Evolutionary conservation across 2,113 vertebrate species (phyloP), one percentile per base, ranked within the genome.

Genomic region (Coptodon bakossiorum): DNA sequence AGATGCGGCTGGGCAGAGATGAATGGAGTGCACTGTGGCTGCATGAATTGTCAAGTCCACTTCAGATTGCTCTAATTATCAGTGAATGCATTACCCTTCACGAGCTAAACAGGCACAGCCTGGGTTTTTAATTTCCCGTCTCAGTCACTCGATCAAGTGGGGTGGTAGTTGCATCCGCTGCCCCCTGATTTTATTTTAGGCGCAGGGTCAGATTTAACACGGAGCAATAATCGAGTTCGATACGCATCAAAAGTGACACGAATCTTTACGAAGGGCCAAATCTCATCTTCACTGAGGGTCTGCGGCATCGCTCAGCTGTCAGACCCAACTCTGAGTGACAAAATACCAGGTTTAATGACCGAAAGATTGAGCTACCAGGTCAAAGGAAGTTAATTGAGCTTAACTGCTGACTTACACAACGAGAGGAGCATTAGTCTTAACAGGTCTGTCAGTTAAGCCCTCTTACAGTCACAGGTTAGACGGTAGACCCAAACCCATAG

Each of bases 21-120:
- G 94, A 94, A 95, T 95, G 88, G 90, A 45, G 82, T 82, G 43
- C 76, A 86, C 81, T 63, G 91, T 79, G 87, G 85, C 88, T 56
- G 66, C 56, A 63, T 94, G 91, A 94, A 94, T 93, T 90, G 86
- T 91, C 68, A 90, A 91, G 90, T 94, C 91, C 91, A 85, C 91
- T 93, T 94, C 90, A 94, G 89, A 94, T 88, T 91, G 91, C 91
- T 88, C 93, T 91, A 86, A 95, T 95, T 93, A 94, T 93, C 90
- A 71, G 84, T 90, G 89, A 94, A 93, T 90, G 87, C 34, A 88
- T 93, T 91, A 90, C 54, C 88, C 71, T 52, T 3, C 13, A 52
- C 27, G 36, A 85, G 83, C 80, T 90, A 87, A 90, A 91, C 7
- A 83, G 81, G 57, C 79, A 40, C 87, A 76, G 80, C 66, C 19